Evolutionary conservation across 2,113 vertebrate genomes (phyloP), one percentile per base, ranked within the genome.

Genomic region (Bufo gargarizans): DNA sequence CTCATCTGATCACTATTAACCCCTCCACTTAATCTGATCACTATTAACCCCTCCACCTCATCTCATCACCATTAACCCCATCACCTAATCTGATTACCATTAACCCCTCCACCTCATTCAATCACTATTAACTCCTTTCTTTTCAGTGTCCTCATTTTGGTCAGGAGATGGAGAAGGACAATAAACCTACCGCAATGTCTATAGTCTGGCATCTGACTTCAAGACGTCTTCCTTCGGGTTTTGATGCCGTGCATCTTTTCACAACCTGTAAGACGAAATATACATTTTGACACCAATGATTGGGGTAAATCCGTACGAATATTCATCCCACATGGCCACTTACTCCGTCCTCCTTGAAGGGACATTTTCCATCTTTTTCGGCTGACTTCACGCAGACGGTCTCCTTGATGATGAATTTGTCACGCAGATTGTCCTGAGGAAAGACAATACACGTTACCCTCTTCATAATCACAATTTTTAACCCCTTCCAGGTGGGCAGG

Each of bases 311-410:
- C 53, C 9, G 53, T 53, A 5, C 53, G 1, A 33, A 33, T 33
- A 55, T 11, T 55, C 10, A 55, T 11, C 53, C 53, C 53, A 11
- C 7, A 17, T 17, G 7, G 17, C 7, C 43, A 65, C 85, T 86
- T 53, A 86, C 85, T 2, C 85, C 85, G 12, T 65, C 20, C 56
- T 78, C 58, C 45, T 78, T 86, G 1, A 86, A 86, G 71, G 56
- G 72, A 17, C 85, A 86, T 50, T 53, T 43, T 49, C 14, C 20
- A 0, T 22, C 10, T n/a, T 77, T 76, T 65, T 50, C 8, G 13
- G 20, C 11, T 13, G 74, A 33, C n/a, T 78, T 78, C 17, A 11
- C 6, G 74, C 85, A 86, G 8, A 78, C 20, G 3, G 85, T 86
- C 71, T 86, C 74, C 77, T 78, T 63, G 59, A 86, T 78, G 19